Evolutionary conservation across 2,113 vertebrate genomes (phyloP).

Genomic region (Vicugna pacos): DNA sequence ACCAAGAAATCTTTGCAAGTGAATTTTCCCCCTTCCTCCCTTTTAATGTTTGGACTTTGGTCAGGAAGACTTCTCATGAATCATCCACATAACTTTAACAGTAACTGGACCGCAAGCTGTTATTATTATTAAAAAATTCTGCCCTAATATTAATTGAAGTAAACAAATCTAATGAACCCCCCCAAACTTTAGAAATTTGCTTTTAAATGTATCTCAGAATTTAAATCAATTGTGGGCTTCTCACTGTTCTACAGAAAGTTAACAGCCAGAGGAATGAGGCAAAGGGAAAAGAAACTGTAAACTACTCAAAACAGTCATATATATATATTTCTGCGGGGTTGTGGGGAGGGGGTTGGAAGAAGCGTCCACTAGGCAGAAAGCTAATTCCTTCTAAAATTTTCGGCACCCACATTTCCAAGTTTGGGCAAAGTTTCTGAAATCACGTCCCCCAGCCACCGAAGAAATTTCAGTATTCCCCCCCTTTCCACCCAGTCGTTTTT

Average conservation of each 20-base stretch:
- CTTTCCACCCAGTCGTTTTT: background rate
- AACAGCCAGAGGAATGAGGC: background rate
- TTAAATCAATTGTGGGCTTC: slow-evolving; percentile 1
- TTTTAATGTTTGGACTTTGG: slow-evolving; percentile 68
- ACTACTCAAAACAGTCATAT: slow-evolving; percentile 33
- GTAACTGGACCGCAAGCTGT: background rate
- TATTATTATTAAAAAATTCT: background rate
- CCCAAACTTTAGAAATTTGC: slow-evolving; percentile 31
- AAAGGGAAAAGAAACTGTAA: background rate
- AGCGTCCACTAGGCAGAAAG: slow-evolving; percentile 65
- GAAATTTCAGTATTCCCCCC: slow-evolving; percentile 58
- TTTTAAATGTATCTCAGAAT: background rate
- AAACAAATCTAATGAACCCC: slow-evolving; percentile 52
- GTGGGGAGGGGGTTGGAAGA: slow-evolving; percentile 38
- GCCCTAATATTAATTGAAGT: slow-evolving; percentile 1
- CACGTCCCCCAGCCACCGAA: slow-evolving; percentile 62
- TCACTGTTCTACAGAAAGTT: slow-evolving; percentile 65
- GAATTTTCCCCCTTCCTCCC: background rate
- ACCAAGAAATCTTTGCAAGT: slow-evolving; percentile 78
- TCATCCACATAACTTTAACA: slow-evolving; percentile 77
- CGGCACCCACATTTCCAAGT: slow-evolving; percentile 80
- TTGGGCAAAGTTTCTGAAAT: slow-evolving; percentile 84
- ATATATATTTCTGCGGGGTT: background rate
- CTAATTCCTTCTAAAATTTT: slow-evolving; percentile 73
- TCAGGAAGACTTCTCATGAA: slow-evolving; percentile 79